Evolutionary conservation across 2,888 invertebrate species (phyloP).

Genomic region (Hermaeophaga mercurialis): DNA sequence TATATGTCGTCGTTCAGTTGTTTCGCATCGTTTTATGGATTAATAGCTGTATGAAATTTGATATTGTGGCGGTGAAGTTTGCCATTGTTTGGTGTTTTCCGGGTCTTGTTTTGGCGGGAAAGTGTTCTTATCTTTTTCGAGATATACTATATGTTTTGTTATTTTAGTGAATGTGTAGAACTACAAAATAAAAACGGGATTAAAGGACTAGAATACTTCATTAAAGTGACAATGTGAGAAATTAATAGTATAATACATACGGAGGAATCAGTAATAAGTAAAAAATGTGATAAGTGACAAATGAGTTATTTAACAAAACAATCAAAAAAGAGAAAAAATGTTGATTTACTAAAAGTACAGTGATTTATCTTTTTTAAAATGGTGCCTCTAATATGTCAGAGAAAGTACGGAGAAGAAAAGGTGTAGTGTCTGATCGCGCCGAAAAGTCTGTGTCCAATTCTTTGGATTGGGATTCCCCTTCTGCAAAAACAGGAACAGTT

Average conservation of each 20-base stretch:
- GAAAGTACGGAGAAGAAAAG: conserved; percentile 42
- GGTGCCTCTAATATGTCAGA: conserved; percentile 39
- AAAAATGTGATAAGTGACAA: too few relatives aligned
- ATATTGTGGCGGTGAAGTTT: conserved; percentile 23
- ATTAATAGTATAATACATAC: too few relatives aligned
- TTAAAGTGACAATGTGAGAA: too few relatives aligned
- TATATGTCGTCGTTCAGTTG: conserved; percentile 35
- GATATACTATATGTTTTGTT: too few relatives aligned
- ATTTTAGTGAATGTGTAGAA: too few relatives aligned
- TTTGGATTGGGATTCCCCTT: conserved; percentile 76
- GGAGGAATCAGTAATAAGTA: too few relatives aligned
- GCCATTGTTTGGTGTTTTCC: conserved; percentile 22
- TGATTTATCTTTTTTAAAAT: conserved; percentile 20
- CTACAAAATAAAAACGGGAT: too few relatives aligned
- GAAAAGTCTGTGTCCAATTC: conserved; percentile 46
- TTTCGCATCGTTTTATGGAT: conserved; percentile 37
- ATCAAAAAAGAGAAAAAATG: too few relatives aligned
- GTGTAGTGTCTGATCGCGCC: conserved; percentile 36
- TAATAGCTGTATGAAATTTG: conserved; percentile 41
- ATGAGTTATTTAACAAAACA: too few relatives aligned
- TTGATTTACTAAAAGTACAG: not conserved
- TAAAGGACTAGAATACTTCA: too few relatives aligned
- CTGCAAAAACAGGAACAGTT: conserved; percentile 73
- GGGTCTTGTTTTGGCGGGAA: conserved; percentile 3
- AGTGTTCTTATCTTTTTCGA: too few relatives aligned